Base-by-base conservation (phyloP, 2,888 invertebrate species). In the Watsonalla binaria region DNA sequence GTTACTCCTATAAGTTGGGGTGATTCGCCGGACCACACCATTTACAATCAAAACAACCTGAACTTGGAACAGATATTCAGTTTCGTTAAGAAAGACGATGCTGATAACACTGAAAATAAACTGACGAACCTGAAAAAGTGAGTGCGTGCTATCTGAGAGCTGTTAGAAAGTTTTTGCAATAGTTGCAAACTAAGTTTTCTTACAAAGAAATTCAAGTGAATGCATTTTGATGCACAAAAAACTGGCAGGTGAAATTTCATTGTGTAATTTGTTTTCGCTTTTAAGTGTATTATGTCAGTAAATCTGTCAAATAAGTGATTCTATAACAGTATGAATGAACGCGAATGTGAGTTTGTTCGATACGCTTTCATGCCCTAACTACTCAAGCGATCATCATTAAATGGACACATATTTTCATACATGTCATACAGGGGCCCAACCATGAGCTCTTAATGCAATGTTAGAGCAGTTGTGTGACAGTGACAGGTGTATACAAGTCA, bases 1-100 rank as follows among this genome's bases (percentile, higher is more conserved):
- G 67, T 78, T 13, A 86, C 87, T 0, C 82, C 83, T 0, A 60
- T 87, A 0, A 86, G 86, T 51, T 91, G 91, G 91, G 91, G 91
- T 0, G 91, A 91, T 24, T 66, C 78, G 0, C 82, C 80, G 0
- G 88, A 90, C 0, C 88, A 90, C 45, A 85, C 86, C 0, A 63
- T 91, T 0, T 91, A 88, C 59, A 91, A 90, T 35, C 91, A 91
- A 60, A 89, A 91, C 57, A 91, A 81, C 6, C 65, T 91, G 13
- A 89, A 85, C 61, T 76, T 91, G 8, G 89, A 90, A 7, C 86
- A 80, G 58, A 84, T 90, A 53, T 90, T 90, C 61, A 84, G 74
- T 62, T 84, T 86, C 51, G 64, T 59, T 24, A 80, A 76, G 45
- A 78, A 78, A 54, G 65, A 61, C 42, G 55, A 67, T 52, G n/a